These are phyloP conservation scores for Sciurus carolinensis DNA, from an alignment of 2,797 vertebrate genomes.

Conservation along the genomic window DNA sequence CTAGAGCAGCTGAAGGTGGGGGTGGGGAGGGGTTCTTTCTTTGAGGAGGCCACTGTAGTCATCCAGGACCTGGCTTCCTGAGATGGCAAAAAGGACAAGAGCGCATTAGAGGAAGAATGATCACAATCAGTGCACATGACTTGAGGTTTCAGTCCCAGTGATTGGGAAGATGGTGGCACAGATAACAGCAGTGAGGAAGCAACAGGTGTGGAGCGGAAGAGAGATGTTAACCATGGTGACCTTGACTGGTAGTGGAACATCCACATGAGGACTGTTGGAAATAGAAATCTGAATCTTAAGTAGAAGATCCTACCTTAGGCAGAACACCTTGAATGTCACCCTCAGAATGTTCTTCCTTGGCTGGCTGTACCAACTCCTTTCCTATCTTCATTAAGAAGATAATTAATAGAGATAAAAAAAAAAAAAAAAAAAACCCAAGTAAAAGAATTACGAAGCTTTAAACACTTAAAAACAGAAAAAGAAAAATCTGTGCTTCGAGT, in stretches of 20 bases:
- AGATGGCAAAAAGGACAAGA: not conserved
- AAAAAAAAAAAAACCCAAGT: no score
- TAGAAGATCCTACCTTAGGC: not conserved
- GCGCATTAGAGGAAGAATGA: not conserved
- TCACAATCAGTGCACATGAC: not conserved
- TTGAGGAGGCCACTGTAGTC: not conserved
- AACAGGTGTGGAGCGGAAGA: not conserved
- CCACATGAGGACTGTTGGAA: not conserved
- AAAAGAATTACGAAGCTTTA: no score
- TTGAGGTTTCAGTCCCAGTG: not conserved
- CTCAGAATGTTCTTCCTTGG: not conserved
- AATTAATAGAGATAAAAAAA: no score
- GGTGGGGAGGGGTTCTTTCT: not conserved
- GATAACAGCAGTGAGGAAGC: not conserved
- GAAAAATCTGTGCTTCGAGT: no score
- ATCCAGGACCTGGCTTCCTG: not conserved
- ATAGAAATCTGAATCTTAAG: not conserved
- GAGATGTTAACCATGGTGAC: not conserved
- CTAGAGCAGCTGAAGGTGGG: not conserved
- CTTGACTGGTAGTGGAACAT: not conserved
- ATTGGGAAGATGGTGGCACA: not conserved
- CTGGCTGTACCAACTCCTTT: not conserved
- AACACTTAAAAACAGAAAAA: no score
- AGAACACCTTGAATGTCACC: not conserved
- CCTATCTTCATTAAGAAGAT: not conserved